A percentile compares a stretch with the other conserved stretches of the same genome.
Evolutionary conservation across 2,888 invertebrate species (phyloP).

Genomic region (Drosophila rubida): DNA sequence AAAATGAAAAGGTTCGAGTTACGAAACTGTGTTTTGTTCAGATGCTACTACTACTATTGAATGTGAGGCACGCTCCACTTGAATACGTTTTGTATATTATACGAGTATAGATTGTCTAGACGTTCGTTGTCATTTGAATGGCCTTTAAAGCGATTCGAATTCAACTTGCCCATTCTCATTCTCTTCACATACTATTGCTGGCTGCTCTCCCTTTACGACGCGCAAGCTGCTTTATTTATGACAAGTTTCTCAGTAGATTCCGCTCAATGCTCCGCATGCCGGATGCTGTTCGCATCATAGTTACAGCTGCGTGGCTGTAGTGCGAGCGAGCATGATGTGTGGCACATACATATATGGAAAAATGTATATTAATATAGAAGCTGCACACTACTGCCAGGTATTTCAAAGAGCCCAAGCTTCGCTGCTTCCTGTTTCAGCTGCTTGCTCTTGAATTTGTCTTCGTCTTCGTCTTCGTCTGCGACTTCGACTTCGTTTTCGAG

Average conservation of each 20-base stretch:
- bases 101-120: no score
- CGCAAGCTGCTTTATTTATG: slow-evolving; percentile 66
- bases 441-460: slow-evolving; percentile 11
- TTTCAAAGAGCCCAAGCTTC: slow-evolving; percentile 1
- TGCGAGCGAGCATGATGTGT: not conserved
- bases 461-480: not conserved
- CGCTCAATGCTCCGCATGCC: no score
- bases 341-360: slow-evolving; percentile 3
- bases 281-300: slow-evolving; percentile 20
- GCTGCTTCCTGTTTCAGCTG: slow-evolving; percentile 29
- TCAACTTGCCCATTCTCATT: not conserved
- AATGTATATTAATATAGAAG: slow-evolving; percentile 24
- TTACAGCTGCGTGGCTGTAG: slow-evolving; percentile 4
- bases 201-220: slow-evolving; percentile 46
- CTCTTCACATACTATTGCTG: no score
- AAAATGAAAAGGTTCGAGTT: not conserved
- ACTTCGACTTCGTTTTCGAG: slow-evolving; percentile 16
- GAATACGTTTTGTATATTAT: no score
- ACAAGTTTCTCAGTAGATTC: slow-evolving; percentile 52
- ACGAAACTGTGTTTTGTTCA: not conserved
- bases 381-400: slow-evolving; percentile 38
- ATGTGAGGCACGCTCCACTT: no score
- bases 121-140: not conserved
- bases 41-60: no score
- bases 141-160: not conserved